Evolutionary conservation across 2,888 invertebrate species (phyloP), one percentile per base, ranked within the genome.

Genomic region (Biston betularia): DNA sequence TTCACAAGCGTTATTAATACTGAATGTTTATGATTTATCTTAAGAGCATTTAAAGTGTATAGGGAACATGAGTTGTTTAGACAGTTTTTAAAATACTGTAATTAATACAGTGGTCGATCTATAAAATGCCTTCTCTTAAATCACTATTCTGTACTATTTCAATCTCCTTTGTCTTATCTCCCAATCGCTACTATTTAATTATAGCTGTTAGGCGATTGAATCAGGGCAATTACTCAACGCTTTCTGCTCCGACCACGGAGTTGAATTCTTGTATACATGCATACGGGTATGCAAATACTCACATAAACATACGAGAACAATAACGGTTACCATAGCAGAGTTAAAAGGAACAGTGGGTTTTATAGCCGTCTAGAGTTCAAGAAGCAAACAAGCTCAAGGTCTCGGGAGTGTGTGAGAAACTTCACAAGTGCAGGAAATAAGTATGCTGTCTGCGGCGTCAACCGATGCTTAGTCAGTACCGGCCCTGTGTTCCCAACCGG

Each of bases 381-480:
- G 68, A 71, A 74, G 70, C 75, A 70, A 71, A 72, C 69, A 67
- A 57, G 59, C 24, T 63, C 79, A 84, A 85, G 83, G 84, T 78
- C 73, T 66, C 42, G 65, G 64, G 75, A 80, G 77, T 78, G 79
- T 78, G 78, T 80, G 79, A 72, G 81, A 83, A 79, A 75, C 79
- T 50, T 63, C 55, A 73, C 78, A 75, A 83, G 79, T 84, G 80
- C 83, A 86, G 88, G 88, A 89, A 90, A 81, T 80, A 65, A 44
- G 54, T 45, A 52, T 74, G 68, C 69, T 77, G 76, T 75, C 75
- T 76, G 82, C 63, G 67, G 11, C 56, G 59, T 64, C 60, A 73
- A 79, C 69, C 77, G 66, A 69, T 68, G 65, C 71, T 81, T 78
- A 75, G 73, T 80, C 75, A 78, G 76, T 79, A 77, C 70, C 74